Evolutionary conservation across 1,140 invertebrate species (phyloP).

Genomic region (Atopsyche davidsoni): DNA sequence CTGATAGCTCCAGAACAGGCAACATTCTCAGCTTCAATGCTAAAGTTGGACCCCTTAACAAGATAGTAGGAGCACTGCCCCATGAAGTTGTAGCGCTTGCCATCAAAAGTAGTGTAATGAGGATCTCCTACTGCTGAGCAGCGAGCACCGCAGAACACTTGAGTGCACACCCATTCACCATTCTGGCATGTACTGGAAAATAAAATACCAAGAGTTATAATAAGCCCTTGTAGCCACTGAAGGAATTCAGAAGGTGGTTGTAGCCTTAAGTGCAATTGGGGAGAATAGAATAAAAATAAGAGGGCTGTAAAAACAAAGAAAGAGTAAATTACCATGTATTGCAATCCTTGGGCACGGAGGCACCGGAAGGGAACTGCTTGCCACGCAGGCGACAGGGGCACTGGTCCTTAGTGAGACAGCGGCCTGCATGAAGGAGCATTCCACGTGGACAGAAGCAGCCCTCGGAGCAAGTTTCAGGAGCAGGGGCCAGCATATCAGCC

Average conservation of each 20-base stretch:
- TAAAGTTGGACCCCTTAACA: conserved; percentile 60
- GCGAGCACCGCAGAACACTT: conserved; percentile 62
- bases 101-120: conserved; percentile 87
- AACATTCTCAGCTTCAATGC: conserved; percentile 75
- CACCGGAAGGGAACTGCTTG: conserved; percentile 67
- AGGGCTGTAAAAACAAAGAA: conserved; percentile 1
- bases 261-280: too few species aligned
- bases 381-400: conserved; percentile 78
- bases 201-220: too few species aligned
- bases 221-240: too few species aligned
- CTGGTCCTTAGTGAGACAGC: conserved; percentile 62
- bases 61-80: conserved; percentile 82
- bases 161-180: conserved; percentile 76
- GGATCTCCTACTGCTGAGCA: conserved; percentile 82
- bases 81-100: conserved; percentile 79
- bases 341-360: conserved; percentile 69
- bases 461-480: conserved; percentile 65
- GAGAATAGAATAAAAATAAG: too few species aligned
- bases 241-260: too few species aligned
- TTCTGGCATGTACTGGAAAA: conserved; percentile 55
- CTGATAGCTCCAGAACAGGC: conserved; percentile 72
- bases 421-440: conserved; percentile 61
- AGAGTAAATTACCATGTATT: conserved; percentile 74
- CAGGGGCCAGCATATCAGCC: conserved; percentile 28
- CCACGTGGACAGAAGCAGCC: conserved; percentile 81